Evolutionary conservation across 2,797 vertebrate genomes (phyloP), one percentile per base, ranked within the genome.

Genomic region (Brachyrhaphis roseni): DNA sequence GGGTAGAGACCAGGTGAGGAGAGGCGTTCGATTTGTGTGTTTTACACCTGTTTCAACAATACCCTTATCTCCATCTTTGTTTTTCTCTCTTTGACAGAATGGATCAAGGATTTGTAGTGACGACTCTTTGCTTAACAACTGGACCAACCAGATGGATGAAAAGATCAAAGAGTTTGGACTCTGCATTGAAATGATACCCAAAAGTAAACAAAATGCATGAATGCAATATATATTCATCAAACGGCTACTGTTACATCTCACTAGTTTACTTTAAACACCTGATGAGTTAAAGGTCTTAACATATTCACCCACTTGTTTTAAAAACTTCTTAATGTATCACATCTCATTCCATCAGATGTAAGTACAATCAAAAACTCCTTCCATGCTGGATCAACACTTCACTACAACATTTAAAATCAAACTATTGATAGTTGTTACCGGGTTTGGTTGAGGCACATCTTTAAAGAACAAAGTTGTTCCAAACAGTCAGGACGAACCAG

Each of bases 61-160:
- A 4, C 3, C 0, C 26, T 31, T 26, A 2, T 75, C 10, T 45
- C 1, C 23, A 20, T 66, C 34, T 80, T 8, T 70, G 1, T 34
- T 13, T 46, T 62, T 43, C 8, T 31, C 3, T 62, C 2, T 70
- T 7, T 73, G 12, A 16, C 26, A 88, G 87, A 83, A 55, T 0
- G 8, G 11, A 31, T 68, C 47, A 0, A 84, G 81, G 83, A 13
- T 81, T 8, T 84, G 87, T 87, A 82, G 46, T 0, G 78, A 87
- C 1, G 45, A 18, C 4, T 47, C 57, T 0, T 0, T 66, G 2
- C 75, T 49, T 47, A 11, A 23, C 3, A 12, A 39, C 39, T 5
- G 6, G 75, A 59, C 75, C 73, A 66, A 79, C 81, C 75, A 78
- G 57, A 36, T 0, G 7, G 2, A 15, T 3, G 36, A 1, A n/a